Base-by-base conservation (phyloP, 2,113 vertebrate species). In the Megaleporinus macrocephalus region DNA sequence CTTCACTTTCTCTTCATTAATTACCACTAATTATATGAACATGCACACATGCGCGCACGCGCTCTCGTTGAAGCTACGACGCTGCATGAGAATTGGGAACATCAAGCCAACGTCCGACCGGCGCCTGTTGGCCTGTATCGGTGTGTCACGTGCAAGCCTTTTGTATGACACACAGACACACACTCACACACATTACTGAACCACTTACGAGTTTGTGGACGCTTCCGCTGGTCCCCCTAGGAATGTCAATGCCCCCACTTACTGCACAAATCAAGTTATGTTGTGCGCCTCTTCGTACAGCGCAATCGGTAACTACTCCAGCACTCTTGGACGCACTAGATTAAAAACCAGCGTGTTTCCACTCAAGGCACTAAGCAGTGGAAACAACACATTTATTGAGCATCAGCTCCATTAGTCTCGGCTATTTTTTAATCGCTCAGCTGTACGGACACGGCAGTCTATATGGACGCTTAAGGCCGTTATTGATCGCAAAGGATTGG, bases 21-120 rank as follows among this genome's bases (percentile, higher is more conserved):
- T 99, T 99, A 99, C 96, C 93, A 95, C 97, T 99, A 98, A 99
- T 99, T 98, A 97, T 93, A 94, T 93, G 94, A 98, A 96, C 96
- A 96, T 95, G 96, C 96, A 96, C 95, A 96, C 96, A 96, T 95
- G 49, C 16, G 49, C 95, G 95, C 63, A 29, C 53, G 95, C 95
- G 94, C 95, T 95, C 94, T 36, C 94, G 95, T 94, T 95, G 94
- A 94, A 94, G 94, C 94, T 90, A 93, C 96, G 95, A 95, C 95
- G 94, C 95, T 93, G 94, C 94, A 95, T 95, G 41, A 41, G 81
- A 89, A 86, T 87, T 73, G 80, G 65, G 84, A 89, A 85, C 87
- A 88, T 90, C 33, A 29, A 30, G 13, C 27, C 62, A 44, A 10
- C 41, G 41, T 44, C 41, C 41, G 11, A 44, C 44, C 44, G 66